Percentiles rank a stretch among this genome's conserved stretches.
Conservation (phyloP, 2,888 invertebrate genomes). For the Mactromeris polynyma region DNA sequence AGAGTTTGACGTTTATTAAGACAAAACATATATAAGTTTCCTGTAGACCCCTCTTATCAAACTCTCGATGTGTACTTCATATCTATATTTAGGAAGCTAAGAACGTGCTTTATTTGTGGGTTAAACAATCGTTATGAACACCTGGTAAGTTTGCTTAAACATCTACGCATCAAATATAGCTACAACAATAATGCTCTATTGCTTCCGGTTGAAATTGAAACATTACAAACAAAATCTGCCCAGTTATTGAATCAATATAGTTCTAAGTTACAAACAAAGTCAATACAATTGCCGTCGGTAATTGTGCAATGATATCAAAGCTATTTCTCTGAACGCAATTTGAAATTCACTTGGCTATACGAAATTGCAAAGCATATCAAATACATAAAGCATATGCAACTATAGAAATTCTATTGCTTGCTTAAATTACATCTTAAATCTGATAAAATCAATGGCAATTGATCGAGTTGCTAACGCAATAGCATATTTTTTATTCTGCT, state of each 20-base stretch:
- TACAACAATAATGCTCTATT: too few relatives aligned
- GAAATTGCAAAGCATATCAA: neutral
- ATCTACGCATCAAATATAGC: too few relatives aligned
- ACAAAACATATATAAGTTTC: neutral
- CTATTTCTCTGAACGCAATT: neutral
- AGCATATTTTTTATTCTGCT: neutral
- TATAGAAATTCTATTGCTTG: neutral
- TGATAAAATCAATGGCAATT: neutral
- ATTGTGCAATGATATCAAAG: neutral
- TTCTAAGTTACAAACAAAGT: too few relatives aligned
- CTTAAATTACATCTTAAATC: neutral
- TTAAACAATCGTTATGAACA: too few relatives aligned
- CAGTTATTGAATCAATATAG: too few relatives aligned
- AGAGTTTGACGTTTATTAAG: neutral
- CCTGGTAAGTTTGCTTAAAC: too few relatives aligned
- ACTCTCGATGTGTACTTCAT: neutral
- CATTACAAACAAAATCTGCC: too few relatives aligned
- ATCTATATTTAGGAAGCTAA: too few relatives aligned
- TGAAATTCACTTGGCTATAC: neutral
- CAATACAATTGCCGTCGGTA: too few relatives aligned
- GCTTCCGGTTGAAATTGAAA: too few relatives aligned
- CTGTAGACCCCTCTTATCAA: neutral
- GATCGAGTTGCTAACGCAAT: neutral
- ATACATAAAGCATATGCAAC: neutral
- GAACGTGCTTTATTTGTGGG: too few relatives aligned